Conservation (phyloP, 2,113 vertebrate species). For the Pogonocichla stellata region DNA sequence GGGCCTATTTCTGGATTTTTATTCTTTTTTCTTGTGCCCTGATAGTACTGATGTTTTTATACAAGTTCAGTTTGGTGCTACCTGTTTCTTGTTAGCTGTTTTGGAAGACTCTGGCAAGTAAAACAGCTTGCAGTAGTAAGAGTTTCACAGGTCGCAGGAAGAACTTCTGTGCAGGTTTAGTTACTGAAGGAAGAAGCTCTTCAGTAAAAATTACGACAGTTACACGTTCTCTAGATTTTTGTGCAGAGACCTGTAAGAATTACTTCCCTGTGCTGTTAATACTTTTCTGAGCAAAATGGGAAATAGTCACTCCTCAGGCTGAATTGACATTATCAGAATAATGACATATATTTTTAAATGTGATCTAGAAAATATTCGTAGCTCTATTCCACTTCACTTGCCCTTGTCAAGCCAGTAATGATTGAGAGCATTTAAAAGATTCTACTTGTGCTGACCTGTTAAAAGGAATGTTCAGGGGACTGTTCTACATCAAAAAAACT, state of each 20-base stretch:
- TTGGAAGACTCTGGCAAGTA: neutral
- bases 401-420: neutral
- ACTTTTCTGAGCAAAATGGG: neutral
- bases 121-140: neutral
- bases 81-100: neutral
- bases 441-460: neutral
- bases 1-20: slow-evolving; percentile 12
- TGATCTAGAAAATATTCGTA: neutral
- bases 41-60: neutral
- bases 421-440: neutral
- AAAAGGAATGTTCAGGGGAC: neutral
- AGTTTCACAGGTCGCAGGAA: neutral
- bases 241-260: neutral
- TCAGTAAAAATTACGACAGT: neutral
- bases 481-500: neutral
- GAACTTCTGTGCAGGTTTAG: neutral
- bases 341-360: neutral
- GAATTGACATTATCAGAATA: neutral
- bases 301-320: neutral
- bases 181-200: neutral
- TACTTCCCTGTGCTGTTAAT: neutral
- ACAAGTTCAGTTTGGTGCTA: neutral
- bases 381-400: neutral
- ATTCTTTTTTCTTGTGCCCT: neutral
- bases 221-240: neutral